These are phyloP conservation scores for rat (Rattus norvegicus) DNA, from an alignment of 2,113 vertebrate genomes.

Conservation along the genomic window GRCr8 NC_086036.1:50750501-50751000, in stretches of 20 bases:
- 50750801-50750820: background rate
- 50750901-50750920: background rate
- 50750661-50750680: constrained; percentile 45
- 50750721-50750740: background rate
- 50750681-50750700: background rate
- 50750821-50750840: background rate
- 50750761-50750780: constrained; percentile 9
- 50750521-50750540: constrained; percentile 14
- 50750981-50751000: background rate
- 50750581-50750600: constrained; percentile 52
- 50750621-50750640: constrained; percentile 37
- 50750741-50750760: background rate
- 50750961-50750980: background rate
- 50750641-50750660: background rate
- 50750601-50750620: constrained; percentile 63
- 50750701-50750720: background rate
- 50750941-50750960: constrained; percentile 42
- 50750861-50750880: constrained; percentile 1
- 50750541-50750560: constrained; percentile 68
- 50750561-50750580: constrained; percentile 75
- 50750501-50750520: constrained; percentile 42
- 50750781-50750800: background rate
- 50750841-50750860: background rate
- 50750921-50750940: background rate
- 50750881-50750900: background rate